These are phyloP conservation scores for Thymelicus sylvestris DNA, from an alignment of 2,888 invertebrate genomes.

Conservation along the genomic window DNA sequence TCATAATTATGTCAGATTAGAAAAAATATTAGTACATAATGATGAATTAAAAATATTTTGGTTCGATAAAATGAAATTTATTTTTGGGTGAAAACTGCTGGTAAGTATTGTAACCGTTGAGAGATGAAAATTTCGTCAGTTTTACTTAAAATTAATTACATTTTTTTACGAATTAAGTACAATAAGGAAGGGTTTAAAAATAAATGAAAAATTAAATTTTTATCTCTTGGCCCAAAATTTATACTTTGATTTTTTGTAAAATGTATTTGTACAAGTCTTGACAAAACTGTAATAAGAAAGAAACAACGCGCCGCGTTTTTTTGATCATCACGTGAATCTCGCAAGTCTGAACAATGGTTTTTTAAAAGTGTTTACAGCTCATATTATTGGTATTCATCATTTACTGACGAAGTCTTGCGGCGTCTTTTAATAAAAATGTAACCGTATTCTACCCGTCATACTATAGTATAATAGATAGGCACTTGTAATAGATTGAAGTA, in stretches of 20 bases:
- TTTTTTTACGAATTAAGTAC: not conserved
- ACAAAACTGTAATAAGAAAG: constrained; percentile 60
- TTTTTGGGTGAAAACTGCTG: constrained; percentile 29
- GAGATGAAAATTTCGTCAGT: constrained; percentile 19
- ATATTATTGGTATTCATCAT: constrained; percentile 51
- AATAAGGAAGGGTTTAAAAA: not conserved
- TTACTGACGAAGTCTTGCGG: constrained; percentile 51
- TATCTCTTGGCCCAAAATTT: constrained; percentile 26
- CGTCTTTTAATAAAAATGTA: constrained; percentile 45
- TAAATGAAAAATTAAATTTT: constrained; percentile 15
- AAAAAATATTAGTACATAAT: not conserved
- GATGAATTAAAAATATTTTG: too few species aligned
- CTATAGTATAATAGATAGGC: constrained; percentile 55
- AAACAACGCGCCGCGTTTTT: constrained; percentile 44
- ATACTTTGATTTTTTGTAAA: constrained; percentile 30
- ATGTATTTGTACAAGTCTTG: constrained; percentile 57
- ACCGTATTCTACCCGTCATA: constrained; percentile 45
- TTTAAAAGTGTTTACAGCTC: constrained; percentile 57
- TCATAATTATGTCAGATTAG: not conserved
- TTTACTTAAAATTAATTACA: not conserved
- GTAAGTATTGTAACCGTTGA: constrained; percentile 18
- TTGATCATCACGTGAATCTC: constrained; percentile 48
- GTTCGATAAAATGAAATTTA: not conserved
- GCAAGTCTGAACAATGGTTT: constrained; percentile 66
- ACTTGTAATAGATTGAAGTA: constrained; percentile 65